Evolutionary conservation across 2,888 invertebrate species (phyloP).

Genomic region (Drosophila kuntzei): DNA sequence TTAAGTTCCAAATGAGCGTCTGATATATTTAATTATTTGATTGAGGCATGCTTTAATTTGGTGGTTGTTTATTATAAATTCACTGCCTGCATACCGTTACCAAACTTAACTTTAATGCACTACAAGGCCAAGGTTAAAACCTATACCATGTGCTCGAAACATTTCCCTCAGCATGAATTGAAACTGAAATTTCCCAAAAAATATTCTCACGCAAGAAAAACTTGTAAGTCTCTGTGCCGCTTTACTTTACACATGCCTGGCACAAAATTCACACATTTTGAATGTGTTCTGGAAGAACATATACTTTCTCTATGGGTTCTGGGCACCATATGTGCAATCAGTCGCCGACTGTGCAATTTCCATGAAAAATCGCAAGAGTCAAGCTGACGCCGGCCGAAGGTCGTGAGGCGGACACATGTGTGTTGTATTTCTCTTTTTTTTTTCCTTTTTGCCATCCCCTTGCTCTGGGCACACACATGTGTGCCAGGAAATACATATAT

Average conservation of each 20-base stretch:
- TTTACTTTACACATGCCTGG: conserved; percentile 28
- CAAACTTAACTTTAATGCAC: background rate
- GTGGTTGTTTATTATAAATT: background rate
- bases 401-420: conserved; percentile 50
- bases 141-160: conserved; percentile 24
- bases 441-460: conserved; percentile 12
- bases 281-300: conserved; percentile 35
- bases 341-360: conserved; percentile 61
- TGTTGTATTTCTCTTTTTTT: background rate
- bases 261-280: conserved; percentile 57
- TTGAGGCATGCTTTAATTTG: conserved; percentile 34
- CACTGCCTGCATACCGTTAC: background rate
- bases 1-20: conserved; percentile 33
- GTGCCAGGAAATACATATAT: conserved; percentile 10
- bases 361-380: conserved; percentile 79
- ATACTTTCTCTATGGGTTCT: conserved; percentile 34
- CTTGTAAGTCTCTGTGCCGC: conserved; percentile 32
- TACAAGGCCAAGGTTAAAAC: conserved; percentile 2
- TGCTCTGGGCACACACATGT: conserved; percentile 13
- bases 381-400: conserved; percentile 71
- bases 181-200: conserved; percentile 46
- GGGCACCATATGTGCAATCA: conserved; percentile 67
- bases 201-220: conserved; percentile 57
- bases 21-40: conserved; percentile 54
- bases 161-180: conserved; percentile 8